Percentiles rank a stretch among this genome's conserved stretches.
Evolutionary conservation across 2,888 invertebrate species (phyloP).

Genomic region (Anthrax anthrax): DNA sequence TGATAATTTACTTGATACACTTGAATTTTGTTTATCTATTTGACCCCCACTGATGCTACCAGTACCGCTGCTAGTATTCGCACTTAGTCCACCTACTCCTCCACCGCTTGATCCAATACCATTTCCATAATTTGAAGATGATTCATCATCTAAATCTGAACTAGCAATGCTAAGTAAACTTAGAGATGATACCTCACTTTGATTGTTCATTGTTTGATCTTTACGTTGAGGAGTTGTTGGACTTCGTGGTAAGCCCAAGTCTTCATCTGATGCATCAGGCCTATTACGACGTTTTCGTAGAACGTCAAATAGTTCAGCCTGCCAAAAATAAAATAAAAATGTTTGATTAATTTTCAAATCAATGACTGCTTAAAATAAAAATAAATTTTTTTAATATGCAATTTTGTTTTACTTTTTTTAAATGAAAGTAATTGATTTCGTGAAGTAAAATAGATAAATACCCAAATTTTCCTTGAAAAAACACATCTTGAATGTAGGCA

Average conservation of each 20-base stretch:
- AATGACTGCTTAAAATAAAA: background rate
- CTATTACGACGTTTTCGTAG: constrained; percentile 50
- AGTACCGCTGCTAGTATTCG: constrained; percentile 9
- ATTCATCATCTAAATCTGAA: constrained; percentile 7
- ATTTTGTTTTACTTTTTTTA: background rate
- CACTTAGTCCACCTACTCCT: constrained; percentile 1
- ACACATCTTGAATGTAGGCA: constrained; percentile 27
- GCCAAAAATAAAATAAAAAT: constrained; percentile 17
- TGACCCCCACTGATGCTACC: constrained; percentile 4
- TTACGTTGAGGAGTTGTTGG: constrained; percentile 53
- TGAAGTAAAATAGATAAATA: constrained; percentile 17
- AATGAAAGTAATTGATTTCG: no score
- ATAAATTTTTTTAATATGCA: no score
- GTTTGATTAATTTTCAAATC: background rate
- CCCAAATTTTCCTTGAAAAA: constrained; percentile 33
- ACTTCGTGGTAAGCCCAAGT: constrained; percentile 59
- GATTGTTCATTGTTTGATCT: constrained; percentile 23
- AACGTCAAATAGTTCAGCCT: constrained; percentile 65
- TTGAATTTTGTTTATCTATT: constrained; percentile 14
- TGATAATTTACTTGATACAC: constrained; percentile 14
- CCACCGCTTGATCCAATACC: background rate
- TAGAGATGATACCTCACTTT: constrained; percentile 35
- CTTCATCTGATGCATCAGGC: constrained; percentile 57
- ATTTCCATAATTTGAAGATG: constrained; percentile 2
- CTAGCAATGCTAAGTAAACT: constrained; percentile 50